Conservation (phyloP, 2,797 vertebrate genomes). For the Semotilus atromaculatus region DNA sequence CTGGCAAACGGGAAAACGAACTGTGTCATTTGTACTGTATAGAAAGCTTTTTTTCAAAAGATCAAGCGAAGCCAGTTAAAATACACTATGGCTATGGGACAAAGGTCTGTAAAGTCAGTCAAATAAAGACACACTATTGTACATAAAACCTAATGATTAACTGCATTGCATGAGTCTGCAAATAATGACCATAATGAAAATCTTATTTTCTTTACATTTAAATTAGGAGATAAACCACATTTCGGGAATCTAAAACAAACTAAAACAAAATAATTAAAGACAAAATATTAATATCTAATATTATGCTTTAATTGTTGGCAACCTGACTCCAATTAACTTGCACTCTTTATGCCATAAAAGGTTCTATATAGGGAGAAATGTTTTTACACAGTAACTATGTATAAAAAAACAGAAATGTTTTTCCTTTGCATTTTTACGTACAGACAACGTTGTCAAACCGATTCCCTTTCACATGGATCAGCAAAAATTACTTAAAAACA, state of each 20-base stretch:
- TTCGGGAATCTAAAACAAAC: not conserved
- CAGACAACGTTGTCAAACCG: too few species aligned
- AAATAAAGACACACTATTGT: not conserved
- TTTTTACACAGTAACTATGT: too few species aligned
- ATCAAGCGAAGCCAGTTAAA: not conserved
- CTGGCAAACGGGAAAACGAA: not conserved
- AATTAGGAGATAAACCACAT: not conserved
- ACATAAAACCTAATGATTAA: not conserved
- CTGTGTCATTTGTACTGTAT: not conserved
- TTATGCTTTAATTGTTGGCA: not conserved
- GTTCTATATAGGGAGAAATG: too few species aligned
- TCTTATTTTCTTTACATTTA: not conserved
- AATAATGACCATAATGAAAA: not conserved
- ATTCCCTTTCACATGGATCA: too few species aligned
- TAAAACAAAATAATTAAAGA: not conserved
- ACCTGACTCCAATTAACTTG: not conserved
- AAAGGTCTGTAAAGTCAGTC: conserved; percentile 9
- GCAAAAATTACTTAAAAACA: too few species aligned
- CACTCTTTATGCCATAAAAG: too few species aligned
- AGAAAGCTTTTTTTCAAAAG: not conserved
- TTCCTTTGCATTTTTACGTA: too few species aligned
- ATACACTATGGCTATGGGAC: not conserved
- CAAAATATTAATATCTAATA: not conserved
- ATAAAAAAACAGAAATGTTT: too few species aligned
- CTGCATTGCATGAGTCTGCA: not conserved